These are phyloP conservation scores for Choloepus hoffmanni DNA, from an alignment of 2,113 vertebrate genomes.

Conservation along the genomic window DNA sequence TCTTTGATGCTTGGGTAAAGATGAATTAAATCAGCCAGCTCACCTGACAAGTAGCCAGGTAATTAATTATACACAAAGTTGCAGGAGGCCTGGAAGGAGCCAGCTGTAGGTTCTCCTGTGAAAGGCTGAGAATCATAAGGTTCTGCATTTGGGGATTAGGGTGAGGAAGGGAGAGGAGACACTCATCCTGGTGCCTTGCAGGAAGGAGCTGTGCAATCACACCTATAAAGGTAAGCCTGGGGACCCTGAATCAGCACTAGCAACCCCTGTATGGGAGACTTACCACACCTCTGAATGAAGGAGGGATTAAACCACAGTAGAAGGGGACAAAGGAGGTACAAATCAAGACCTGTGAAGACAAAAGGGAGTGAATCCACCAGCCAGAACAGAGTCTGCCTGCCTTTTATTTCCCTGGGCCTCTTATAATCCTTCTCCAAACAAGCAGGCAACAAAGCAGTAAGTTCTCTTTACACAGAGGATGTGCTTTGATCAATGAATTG, in stretches of 20 bases:
- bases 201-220: neutral
- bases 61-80: neutral
- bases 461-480: neutral
- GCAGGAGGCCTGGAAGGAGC: neutral
- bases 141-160: too few relatives aligned
- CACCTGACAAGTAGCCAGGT: too few relatives aligned
- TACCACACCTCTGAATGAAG: constrained; percentile 95
- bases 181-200: neutral
- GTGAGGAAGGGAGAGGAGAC: too few relatives aligned
- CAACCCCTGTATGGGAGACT: constrained; percentile 66
- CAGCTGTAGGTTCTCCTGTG: neutral
- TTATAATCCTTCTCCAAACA: rapidly evolving
- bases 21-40: neutral
- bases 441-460: rapidly evolving
- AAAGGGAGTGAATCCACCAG: neutral
- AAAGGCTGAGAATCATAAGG: neutral
- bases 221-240: too few relatives aligned
- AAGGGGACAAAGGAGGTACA: constrained; percentile 95
- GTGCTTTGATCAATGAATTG: rapidly evolving
- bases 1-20: neutral
- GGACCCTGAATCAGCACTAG: neutral
- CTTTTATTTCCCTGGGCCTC: rapidly evolving
- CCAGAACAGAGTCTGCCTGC: rapidly evolving
- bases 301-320: constrained; percentile 95
- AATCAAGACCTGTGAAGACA: constrained; percentile 90